Evolutionary conservation across 2,888 invertebrate genomes (phyloP).

Genomic region (Corbicula japonica): DNA sequence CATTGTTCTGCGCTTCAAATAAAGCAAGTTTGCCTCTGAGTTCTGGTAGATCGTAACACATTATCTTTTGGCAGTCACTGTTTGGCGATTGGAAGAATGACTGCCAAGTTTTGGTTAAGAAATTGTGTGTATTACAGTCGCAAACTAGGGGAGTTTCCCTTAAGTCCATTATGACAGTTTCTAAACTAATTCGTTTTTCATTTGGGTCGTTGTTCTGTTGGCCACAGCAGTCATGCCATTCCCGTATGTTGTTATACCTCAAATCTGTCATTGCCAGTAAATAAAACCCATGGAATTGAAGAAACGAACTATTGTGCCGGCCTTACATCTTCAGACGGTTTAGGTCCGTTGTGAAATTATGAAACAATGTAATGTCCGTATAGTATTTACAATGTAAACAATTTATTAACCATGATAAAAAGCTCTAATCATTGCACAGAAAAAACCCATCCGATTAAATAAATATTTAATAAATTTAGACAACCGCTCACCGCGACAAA

Average conservation of each 20-base stretch:
- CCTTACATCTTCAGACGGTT: too few species aligned
- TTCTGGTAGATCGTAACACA: conserved; percentile 58
- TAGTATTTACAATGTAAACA: too few species aligned
- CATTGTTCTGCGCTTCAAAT: conserved; percentile 41
- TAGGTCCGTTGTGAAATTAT: too few species aligned
- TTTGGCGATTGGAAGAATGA: conserved; percentile 57
- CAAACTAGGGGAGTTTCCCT: conserved; percentile 59
- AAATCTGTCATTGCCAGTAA: conserved; percentile 46
- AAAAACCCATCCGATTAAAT: too few species aligned
- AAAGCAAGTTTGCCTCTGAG: conserved; percentile 49
- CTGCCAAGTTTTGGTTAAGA: conserved; percentile 32
- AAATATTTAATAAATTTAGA: too few species aligned
- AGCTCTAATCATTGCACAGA: too few species aligned
- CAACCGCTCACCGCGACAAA: too few species aligned
- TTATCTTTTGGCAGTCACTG: conserved; percentile 35
- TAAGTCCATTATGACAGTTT: conserved; percentile 49
- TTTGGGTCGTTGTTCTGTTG: conserved; percentile 25
- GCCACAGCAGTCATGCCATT: conserved; percentile 17
- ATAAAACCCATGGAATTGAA: too few species aligned
- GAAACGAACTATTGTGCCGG: too few species aligned
- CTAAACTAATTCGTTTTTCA: conserved; percentile 1
- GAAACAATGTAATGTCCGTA: too few species aligned
- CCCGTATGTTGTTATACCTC: conserved; percentile 27
- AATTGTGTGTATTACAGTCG: conserved; percentile 63
- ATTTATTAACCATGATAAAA: too few species aligned